phyloP scores from a whole-genome alignment of 2,113 vertebrate species.

The Apeltes quadracus region DNA sequence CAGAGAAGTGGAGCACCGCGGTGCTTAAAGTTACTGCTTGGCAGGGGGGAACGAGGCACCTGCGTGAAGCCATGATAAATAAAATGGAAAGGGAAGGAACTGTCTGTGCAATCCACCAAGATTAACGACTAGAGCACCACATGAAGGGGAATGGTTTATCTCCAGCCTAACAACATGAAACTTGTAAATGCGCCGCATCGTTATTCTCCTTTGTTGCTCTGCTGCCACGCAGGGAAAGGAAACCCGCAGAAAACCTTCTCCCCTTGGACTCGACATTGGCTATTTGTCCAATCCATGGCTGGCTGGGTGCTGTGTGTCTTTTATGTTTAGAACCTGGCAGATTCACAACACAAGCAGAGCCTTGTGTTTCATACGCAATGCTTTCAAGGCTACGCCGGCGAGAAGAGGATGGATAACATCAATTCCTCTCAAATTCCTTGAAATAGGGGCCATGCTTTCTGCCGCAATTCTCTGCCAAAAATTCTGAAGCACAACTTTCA shows the following conservation, averaged over 20 bases:
- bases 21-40: slow-evolving; percentile 45
- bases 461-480: slow-evolving; percentile 31
- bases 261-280: slow-evolving; percentile 32
- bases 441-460: slow-evolving; percentile 51
- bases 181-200: slow-evolving; percentile 60
- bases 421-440: slow-evolving; percentile 67
- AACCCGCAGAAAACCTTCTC: slow-evolving; percentile 17
- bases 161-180: slow-evolving; percentile 70
- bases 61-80: slow-evolving; percentile 54
- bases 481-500: slow-evolving; percentile 39
- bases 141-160: slow-evolving; percentile 76
- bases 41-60: slow-evolving; percentile 36
- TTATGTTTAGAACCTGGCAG: slow-evolving; percentile 53
- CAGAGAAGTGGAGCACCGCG: slow-evolving; percentile 12
- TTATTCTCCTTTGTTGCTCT: slow-evolving; percentile 58
- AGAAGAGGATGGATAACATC: slow-evolving; percentile 49
- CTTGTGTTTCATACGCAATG: slow-evolving; percentile 50
- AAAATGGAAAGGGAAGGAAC: slow-evolving; percentile 51
- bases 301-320: slow-evolving; percentile 49
- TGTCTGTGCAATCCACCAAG: slow-evolving; percentile 57
- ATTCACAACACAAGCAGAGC: slow-evolving; percentile 45
- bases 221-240: slow-evolving; percentile 26
- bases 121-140: slow-evolving; percentile 68
- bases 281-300: slow-evolving; percentile 43
- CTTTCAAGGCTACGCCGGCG: slow-evolving; percentile 53